Conservation (phyloP, 2,113 vertebrate species). For the Carassius auratus region DNA sequence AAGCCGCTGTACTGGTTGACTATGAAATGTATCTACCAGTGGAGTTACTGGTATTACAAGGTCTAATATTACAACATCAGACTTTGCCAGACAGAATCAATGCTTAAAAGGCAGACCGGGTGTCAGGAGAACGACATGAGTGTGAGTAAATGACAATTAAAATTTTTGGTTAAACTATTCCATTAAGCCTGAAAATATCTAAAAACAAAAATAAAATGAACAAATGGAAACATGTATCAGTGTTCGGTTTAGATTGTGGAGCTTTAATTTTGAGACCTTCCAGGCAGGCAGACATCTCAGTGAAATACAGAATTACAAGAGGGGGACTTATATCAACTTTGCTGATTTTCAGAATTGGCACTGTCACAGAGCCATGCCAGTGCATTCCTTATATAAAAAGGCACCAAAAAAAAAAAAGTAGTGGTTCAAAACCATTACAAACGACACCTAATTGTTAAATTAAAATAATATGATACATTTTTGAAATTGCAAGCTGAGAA, state of each 20-base stretch:
- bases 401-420: neutral
- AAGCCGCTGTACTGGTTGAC: neutral
- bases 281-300: neutral
- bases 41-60: neutral
- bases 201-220: neutral
- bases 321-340: neutral
- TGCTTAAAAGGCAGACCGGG: neutral
- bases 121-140: no score
- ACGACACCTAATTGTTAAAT: neutral
- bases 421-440: neutral
- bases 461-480: neutral
- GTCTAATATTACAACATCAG: neutral
- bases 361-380: no score
- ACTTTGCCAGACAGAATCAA: neutral
- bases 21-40: neutral
- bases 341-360: neutral
- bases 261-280: neutral
- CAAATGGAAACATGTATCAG: neutral
- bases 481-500: neutral
- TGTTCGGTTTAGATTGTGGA: neutral
- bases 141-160: no score
- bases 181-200: neutral
- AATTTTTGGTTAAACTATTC: no score
- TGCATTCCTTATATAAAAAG: neutral
- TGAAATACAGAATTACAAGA: neutral